Conservation (phyloP, 2,797 vertebrate genomes). For the Sebastes nivosus region DNA sequence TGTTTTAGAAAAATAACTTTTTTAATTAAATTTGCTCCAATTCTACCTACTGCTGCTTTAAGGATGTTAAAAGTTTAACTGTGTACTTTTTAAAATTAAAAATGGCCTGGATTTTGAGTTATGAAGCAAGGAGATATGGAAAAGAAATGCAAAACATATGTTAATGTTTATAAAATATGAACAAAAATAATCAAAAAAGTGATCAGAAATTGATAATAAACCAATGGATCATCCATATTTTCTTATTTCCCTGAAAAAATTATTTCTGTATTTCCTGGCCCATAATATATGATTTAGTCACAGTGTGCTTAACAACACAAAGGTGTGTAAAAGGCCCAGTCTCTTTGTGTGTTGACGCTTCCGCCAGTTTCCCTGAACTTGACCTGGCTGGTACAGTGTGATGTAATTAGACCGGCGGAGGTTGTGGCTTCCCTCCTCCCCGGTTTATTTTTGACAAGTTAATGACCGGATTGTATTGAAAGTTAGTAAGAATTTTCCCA, state of each 20-base stretch:
- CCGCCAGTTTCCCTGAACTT: neutral
- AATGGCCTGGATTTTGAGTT: neutral
- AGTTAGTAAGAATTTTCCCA: no score
- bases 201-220: neutral
- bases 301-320: neutral
- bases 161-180: neutral
- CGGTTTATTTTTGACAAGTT: neutral
- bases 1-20: no score
- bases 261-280: neutral
- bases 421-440: neutral
- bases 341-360: neutral
- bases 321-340: neutral
- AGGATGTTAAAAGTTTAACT: neutral
- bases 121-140: neutral
- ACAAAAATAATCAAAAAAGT: neutral
- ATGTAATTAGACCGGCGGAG: fast-evolving
- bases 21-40: no score
- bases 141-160: neutral
- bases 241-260: neutral
- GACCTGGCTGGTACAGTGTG: neutral
- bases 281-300: neutral
- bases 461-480: neutral
- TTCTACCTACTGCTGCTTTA: no score
- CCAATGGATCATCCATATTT: neutral
- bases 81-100: neutral